Conservation (phyloP, 2,113 vertebrate species). For the Nothobranchius furzeri region DNA sequence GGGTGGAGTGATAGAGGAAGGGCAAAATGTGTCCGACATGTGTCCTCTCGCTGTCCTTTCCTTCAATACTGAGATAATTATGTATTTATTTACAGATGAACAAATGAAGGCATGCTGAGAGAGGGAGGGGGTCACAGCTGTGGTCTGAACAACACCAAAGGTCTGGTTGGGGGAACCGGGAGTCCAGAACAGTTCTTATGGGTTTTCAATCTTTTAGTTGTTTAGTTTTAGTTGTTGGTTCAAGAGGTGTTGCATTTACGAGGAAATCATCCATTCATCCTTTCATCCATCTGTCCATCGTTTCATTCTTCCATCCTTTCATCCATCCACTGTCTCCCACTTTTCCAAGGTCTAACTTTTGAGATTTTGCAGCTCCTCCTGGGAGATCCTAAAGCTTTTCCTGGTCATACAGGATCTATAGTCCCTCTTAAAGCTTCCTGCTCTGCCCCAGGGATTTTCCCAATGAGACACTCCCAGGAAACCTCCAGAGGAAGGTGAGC, state of each 20-base stretch:
- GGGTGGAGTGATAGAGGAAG: slow-evolving; percentile 15
- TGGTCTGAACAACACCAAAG: slow-evolving; percentile 27
- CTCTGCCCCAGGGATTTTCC: too few species aligned
- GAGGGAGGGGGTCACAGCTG: slow-evolving; percentile 14
- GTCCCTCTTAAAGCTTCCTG: too few species aligned
- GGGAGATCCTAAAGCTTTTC: too few species aligned
- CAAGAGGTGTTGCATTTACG: background rate
- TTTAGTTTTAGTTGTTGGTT: background rate
- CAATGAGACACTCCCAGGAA: too few species aligned
- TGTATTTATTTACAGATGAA: slow-evolving; percentile 13
- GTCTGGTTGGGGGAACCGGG: slow-evolving; percentile 35
- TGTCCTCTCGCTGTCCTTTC: slow-evolving; percentile 34
- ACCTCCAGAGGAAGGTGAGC: too few species aligned
- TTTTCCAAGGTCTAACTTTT: too few species aligned
- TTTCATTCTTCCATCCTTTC: too few species aligned
- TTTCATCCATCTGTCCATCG: too few species aligned
- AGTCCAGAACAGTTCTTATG: slow-evolving; percentile 37
- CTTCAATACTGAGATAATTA: background rate
- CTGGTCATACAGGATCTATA: too few species aligned
- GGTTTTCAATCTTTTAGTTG: slow-evolving; percentile 33
- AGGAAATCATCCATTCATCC: too few species aligned
- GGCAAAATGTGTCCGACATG: slow-evolving; percentile 43
- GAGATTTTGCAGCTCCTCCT: too few species aligned
- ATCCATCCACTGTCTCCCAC: too few species aligned
- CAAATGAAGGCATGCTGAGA: slow-evolving; percentile 1